Percentiles rank a stretch among this genome's conserved stretches.
phyloP scores from a whole-genome alignment of 2,113 vertebrate genomes.

The Podilymbus podiceps region DNA sequence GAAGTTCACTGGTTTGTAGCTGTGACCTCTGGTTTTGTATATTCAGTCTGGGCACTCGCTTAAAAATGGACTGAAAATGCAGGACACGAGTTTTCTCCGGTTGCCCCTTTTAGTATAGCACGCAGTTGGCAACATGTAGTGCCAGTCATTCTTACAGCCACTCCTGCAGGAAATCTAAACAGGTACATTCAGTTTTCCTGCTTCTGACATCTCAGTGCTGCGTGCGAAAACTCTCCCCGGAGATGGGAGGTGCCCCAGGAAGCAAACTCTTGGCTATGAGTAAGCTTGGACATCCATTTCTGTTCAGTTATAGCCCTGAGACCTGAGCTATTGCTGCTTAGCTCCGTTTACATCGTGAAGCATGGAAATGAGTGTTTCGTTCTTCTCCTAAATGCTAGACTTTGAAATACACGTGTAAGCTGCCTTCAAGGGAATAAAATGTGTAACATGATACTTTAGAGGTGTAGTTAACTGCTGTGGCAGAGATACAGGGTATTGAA shows the following conservation, averaged over 20 bases:
- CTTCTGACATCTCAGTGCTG: background rate
- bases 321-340: background rate
- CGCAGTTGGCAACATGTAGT: background rate
- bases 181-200: background rate
- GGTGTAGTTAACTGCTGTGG: background rate
- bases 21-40: background rate
- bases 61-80: background rate
- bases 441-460: background rate
- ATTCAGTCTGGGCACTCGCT: background rate
- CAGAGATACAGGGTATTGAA: background rate
- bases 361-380: background rate
- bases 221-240: accelerated
- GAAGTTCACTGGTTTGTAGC: background rate
- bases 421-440: background rate
- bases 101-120: background rate
- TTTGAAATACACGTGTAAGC: background rate
- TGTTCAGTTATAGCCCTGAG: background rate
- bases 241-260: background rate
- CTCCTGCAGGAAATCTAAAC: background rate
- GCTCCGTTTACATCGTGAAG: background rate
- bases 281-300: accelerated
- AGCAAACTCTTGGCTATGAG: accelerated
- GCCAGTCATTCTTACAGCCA: background rate
- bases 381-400: background rate
- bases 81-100: background rate